Evolutionary conservation across 30 jellyfish, hydroid and myxozoan species (phyloP), one percentile per base, ranked within the genome.

Genomic region (Hydra vulgaris): DNA sequence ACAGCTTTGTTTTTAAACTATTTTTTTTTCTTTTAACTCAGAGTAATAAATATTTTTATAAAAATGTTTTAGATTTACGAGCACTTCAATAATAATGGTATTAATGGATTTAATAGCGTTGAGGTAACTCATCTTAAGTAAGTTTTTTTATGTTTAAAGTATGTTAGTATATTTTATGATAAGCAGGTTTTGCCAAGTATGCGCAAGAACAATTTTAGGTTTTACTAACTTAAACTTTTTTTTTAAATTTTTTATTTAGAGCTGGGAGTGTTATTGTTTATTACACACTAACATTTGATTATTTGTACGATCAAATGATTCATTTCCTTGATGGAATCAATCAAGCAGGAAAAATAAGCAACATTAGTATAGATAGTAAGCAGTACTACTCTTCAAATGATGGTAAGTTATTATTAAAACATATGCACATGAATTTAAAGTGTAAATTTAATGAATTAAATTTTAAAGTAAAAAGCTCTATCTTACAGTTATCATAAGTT

Each of bases 301-400:
- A 71, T 71, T 17, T 71, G 27, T 17, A 71, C 27, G 79, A 71
- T 17, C 79, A 71, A 7, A 71, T 71, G 1, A 27, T 71, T 53
- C 18, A 71, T 15, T 23, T 71, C 20, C 56, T 53, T 12, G 79
- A 71, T 20, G 61, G 61, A 40, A 40, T 40, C 12, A 12, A 40
- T 40, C 5, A 40, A 40, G 12, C 61, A 3, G 61, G 61, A 12
- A 40, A 5, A 40, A 3, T 40, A 40, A 3, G 5, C 5, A 40
- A 40, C 12, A 40, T 40, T 40, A 40, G 61, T 40, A 12, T 40
- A 40, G 61, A 5, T 3, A 40, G 61, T 40, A 40, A 5, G 12
- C 5, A 5, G 12, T 40, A 40, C 12, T 40, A 40, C 12, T 40
- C 61, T 40, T n/a, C n/a, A n/a, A 40, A 40, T 40, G 61, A 40